Evolutionary conservation across 1,140 invertebrate genomes (phyloP).

Genomic region (Ceratosolen fusciceps): DNA sequence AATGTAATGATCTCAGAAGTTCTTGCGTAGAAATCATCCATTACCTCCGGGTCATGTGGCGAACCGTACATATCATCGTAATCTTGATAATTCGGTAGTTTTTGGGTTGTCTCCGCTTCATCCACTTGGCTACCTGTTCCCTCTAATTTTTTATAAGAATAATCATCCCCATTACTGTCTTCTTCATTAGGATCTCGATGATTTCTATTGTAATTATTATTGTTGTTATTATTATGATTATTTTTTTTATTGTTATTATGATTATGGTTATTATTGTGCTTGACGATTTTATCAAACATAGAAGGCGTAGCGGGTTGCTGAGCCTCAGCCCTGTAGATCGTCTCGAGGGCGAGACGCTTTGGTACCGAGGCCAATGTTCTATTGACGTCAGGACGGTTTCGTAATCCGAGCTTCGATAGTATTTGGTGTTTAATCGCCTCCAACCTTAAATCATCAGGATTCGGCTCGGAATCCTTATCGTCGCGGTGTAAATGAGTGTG

Average conservation of each 20-base stretch:
- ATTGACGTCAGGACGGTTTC: constrained; percentile 79
- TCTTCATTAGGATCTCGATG: constrained; percentile 49
- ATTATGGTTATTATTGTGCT: constrained; percentile 11
- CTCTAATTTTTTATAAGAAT: constrained; percentile 64
- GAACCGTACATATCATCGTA: constrained; percentile 57
- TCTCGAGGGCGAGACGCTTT: constrained; percentile 79
- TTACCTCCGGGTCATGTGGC: constrained; percentile 64
- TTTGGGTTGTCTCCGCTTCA: constrained; percentile 7
- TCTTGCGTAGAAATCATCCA: constrained; percentile 83
- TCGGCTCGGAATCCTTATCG: constrained; percentile 57
- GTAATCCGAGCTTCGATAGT: constrained; percentile 80
- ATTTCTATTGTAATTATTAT: constrained; percentile 10
- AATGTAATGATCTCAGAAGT: constrained; percentile 88
- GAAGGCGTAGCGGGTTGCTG: constrained; percentile 59
- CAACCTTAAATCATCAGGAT: constrained; percentile 75
- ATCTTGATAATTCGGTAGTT: constrained; percentile 55
- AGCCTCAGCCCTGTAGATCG: constrained; percentile 77
- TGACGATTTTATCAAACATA: constrained; percentile 13
- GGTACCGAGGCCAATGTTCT: constrained; percentile 74
- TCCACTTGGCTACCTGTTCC: constrained; percentile 46
- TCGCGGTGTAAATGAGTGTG: constrained; percentile 56
- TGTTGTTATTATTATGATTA: too few species aligned
- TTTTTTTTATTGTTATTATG: too few species aligned
- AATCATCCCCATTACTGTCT: constrained; percentile 58
- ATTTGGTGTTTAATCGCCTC: constrained; percentile 86